A percentile compares a stretch with the other conserved stretches of the same genome.
Conservation (phyloP, 53 echinoderm and acorn worm genomes). For the Patiria pectinifera region DNA sequence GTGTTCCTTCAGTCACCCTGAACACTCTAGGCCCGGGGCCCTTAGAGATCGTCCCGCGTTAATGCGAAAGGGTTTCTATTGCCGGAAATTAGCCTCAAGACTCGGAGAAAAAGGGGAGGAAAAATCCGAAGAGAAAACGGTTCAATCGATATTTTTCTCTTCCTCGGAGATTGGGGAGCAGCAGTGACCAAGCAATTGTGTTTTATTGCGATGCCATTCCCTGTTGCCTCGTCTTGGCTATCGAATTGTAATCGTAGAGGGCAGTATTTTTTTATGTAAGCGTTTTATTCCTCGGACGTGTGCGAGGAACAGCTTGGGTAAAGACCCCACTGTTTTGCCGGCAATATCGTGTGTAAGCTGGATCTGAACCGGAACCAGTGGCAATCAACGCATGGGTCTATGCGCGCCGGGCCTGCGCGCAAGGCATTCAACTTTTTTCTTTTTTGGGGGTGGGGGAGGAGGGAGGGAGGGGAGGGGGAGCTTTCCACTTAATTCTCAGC, state of each 20-base stretch:
- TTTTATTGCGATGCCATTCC: neutral
- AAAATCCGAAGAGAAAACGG: neutral
- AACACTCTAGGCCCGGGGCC: constrained; percentile 1
- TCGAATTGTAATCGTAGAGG: neutral
- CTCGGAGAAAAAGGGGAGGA: neutral
- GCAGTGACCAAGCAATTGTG: neutral
- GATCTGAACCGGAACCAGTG: no score
- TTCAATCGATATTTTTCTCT: constrained; percentile 20
- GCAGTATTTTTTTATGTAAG: neutral
- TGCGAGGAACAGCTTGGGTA: no score
- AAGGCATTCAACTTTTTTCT: no score
- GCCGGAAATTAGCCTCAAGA: constrained; percentile 43
- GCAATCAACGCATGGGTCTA: no score
- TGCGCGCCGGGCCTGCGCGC: no score
- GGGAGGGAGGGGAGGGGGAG: no score
- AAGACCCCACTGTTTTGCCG: no score
- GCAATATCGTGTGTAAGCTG: no score
- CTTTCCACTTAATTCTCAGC: no score
- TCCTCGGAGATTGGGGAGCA: neutral
- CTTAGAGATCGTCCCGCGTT: neutral
- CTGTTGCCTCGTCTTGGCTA: neutral
- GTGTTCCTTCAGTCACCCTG: constrained; percentile 32
- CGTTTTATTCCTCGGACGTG: no score
- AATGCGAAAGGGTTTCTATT: constrained; percentile 16
- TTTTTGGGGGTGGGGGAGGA: no score